Conservation (phyloP, 2,888 invertebrate species). For the Clanis bilineata region DNA sequence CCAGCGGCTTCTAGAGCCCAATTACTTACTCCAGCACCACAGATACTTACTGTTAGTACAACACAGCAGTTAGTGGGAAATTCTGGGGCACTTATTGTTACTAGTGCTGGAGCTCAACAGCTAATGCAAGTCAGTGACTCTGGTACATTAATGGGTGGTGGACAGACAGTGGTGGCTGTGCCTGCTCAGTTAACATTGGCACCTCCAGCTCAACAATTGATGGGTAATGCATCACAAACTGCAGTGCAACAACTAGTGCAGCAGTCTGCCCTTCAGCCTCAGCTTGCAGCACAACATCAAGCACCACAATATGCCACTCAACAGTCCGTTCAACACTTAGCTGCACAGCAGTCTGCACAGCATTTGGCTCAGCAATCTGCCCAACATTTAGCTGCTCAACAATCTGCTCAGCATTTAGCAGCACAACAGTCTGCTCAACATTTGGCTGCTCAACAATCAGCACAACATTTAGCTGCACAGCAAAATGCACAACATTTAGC, state of each 20-base stretch:
- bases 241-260: slow-evolving; percentile 74
- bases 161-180: slow-evolving; percentile 75
- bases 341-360: slow-evolving; percentile 55
- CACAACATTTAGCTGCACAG: slow-evolving; percentile 52
- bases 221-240: slow-evolving; percentile 66
- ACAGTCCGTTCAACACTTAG: slow-evolving; percentile 67
- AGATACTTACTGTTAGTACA: slow-evolving; percentile 74
- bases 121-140: slow-evolving; percentile 79
- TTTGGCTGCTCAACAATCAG: slow-evolving; percentile 56
- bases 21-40: slow-evolving; percentile 71
- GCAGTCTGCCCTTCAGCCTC: slow-evolving; percentile 65
- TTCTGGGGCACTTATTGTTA: slow-evolving; percentile 74
- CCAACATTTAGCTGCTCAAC: slow-evolving; percentile 52
- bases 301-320: slow-evolving; percentile 65
- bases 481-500: slow-evolving; percentile 51
- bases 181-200: slow-evolving; percentile 73
- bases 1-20: slow-evolving; percentile 74
- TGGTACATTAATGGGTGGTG: slow-evolving; percentile 73
- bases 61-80: slow-evolving; percentile 76
- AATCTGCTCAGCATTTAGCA: slow-evolving; percentile 49
- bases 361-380: slow-evolving; percentile 59
- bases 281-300: slow-evolving; percentile 66
- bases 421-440: slow-evolving; percentile 60
- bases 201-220: slow-evolving; percentile 66
- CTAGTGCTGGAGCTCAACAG: slow-evolving; percentile 77